Conservation (phyloP, 2,888 invertebrate species). For the Calameuta idolon region DNA sequence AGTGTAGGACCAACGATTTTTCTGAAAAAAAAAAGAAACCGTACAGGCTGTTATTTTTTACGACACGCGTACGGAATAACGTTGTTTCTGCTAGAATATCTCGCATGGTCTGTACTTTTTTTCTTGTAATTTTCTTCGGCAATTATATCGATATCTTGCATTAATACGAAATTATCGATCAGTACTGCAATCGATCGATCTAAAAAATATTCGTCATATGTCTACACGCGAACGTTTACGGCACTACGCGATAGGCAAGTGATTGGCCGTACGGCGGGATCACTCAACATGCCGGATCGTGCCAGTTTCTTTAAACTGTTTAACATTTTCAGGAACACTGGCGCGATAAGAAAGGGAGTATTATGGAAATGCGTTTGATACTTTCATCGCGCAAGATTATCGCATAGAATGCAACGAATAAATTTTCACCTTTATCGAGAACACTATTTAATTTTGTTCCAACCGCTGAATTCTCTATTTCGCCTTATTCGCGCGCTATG, state of each 20-base stretch:
- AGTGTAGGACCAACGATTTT: not conserved
- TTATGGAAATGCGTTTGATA: not conserved
- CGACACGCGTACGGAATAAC: not conserved
- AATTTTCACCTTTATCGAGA: not conserved
- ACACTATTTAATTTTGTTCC: not conserved
- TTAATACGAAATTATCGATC: not conserved
- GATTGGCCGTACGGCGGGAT: not conserved
- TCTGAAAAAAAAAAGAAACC: not conserved
- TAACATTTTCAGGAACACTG: not conserved
- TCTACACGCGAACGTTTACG: not conserved
- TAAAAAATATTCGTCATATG: not conserved
- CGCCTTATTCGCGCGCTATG: not conserved
- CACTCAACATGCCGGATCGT: not conserved
- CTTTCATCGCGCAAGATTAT: not conserved
- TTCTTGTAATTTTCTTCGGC: not conserved
- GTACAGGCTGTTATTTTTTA: not conserved
- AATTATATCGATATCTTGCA: not conserved
- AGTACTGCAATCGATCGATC: not conserved
- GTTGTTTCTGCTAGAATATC: not conserved
- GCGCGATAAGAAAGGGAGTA: not conserved
- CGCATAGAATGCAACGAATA: not conserved
- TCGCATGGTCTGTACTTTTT: not conserved
- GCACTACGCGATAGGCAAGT: not conserved
- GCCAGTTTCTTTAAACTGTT: not conserved
- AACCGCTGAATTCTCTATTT: not conserved